Percentiles rank a stretch among this genome's conserved stretches.
Evolutionary conservation across 2,113 vertebrate species (phyloP).

Genomic region (Hemiprocne comata): DNA sequence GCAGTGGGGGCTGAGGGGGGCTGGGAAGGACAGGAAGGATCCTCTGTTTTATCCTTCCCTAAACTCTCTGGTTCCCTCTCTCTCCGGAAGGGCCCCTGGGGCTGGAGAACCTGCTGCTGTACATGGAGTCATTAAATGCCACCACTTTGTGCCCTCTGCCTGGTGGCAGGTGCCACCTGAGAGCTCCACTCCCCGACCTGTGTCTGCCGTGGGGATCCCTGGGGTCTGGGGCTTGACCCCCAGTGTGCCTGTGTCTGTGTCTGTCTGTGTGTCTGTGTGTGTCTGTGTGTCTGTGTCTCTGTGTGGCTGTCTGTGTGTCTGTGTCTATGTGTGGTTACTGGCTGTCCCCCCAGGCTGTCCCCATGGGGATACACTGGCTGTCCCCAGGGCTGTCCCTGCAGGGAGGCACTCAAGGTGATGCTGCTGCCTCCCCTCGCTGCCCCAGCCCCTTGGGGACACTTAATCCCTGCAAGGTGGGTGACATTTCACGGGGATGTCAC

Average conservation of each 20-base stretch:
- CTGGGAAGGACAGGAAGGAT: conserved; percentile 37
- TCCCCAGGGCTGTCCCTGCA: neutral
- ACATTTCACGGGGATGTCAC: too few species aligned
- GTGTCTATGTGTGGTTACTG: too few species aligned
- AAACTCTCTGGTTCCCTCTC: neutral
- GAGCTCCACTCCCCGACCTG: rapidly evolving
- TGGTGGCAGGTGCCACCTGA: neutral
- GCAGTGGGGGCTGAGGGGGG: neutral
- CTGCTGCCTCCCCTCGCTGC: neutral
- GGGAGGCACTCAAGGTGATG: neutral
- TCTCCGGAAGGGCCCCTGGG: conserved; percentile 16
- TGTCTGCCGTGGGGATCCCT: neutral
- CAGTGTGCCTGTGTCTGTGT: too few species aligned
- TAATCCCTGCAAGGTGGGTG: too few species aligned
- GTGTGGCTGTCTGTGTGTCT: too few species aligned
- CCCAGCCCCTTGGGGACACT: too few species aligned
- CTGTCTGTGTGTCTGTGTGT: too few species aligned
- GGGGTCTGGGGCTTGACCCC: neutral
- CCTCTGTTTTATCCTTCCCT: conserved; percentile 39
- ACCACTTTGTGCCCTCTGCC: conserved; percentile 58
- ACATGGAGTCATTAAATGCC: conserved; percentile 68
- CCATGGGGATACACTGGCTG: neutral
- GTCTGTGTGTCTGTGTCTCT: too few species aligned
- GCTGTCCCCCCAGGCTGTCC: neutral
- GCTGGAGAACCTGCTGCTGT: conserved; percentile 58